Percentiles rank a stretch among this genome's conserved stretches.
These are phyloP conservation scores for Anthoscopus minutus DNA, from an alignment of 2,113 vertebrate species.

Conservation along the genomic window DNA sequence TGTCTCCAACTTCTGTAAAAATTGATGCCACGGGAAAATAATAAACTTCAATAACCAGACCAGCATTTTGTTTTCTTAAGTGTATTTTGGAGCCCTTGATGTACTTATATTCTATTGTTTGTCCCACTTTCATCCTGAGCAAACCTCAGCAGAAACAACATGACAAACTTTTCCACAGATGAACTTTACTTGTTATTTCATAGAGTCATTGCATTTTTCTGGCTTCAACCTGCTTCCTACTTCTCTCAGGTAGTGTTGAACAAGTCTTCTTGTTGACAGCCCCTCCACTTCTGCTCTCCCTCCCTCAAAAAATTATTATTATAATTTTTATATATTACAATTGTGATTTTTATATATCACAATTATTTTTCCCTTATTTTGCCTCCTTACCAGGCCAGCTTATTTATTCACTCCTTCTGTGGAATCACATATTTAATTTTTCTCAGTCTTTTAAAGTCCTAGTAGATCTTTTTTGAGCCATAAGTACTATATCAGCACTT, in stretches of 20 bases:
- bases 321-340: background rate
- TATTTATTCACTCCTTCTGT: background rate
- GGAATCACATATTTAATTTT: background rate
- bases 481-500: background rate
- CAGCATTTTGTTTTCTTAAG: background rate
- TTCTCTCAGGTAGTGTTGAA: background rate
- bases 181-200: background rate
- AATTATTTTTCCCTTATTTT: background rate
- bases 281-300: too few relatives aligned
- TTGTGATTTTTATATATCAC: background rate
- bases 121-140: background rate
- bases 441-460: background rate
- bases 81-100: background rate
- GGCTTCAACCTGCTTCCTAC: background rate
- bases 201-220: background rate
- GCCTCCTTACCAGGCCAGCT: background rate
- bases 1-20: background rate
- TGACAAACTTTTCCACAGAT: background rate
- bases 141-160: background rate
- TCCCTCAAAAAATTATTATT: rapidly evolving
- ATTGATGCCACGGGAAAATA: background rate
- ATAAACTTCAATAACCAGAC: background rate
- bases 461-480: background rate
- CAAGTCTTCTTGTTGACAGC: too few relatives aligned
- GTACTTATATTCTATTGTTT: background rate